Evolutionary conservation across 2,888 invertebrate genomes (phyloP).

Genomic region (Cataglyphis albicans): DNA sequence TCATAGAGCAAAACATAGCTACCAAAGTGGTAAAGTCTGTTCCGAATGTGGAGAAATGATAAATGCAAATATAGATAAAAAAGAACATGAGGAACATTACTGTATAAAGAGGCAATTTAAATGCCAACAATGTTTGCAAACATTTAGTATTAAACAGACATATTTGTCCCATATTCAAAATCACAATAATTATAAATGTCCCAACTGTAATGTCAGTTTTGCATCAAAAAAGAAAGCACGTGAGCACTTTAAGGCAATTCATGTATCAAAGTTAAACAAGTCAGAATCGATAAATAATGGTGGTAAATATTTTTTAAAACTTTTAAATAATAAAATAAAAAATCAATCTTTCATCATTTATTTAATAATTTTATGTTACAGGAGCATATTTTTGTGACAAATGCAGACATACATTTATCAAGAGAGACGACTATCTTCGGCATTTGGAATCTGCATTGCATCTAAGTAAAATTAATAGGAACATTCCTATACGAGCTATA

Average conservation of each 20-base stretch:
- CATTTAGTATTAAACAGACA: slow-evolving; percentile 81
- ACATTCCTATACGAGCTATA: slow-evolving; percentile 73
- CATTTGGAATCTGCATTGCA: slow-evolving; percentile 76
- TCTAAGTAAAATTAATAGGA: slow-evolving; percentile 74
- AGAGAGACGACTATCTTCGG: slow-evolving; percentile 76
- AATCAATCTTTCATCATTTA: neutral
- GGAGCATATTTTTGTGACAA: slow-evolving; percentile 76
- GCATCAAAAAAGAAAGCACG: slow-evolving; percentile 80
- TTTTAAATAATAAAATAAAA: neutral
- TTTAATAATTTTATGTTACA: slow-evolving; percentile 54
- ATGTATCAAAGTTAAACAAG: slow-evolving; percentile 66
- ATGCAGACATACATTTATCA: slow-evolving; percentile 77
- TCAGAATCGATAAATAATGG: slow-evolving; percentile 60
- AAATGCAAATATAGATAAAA: slow-evolving; percentile 74
- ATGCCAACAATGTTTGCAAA: slow-evolving; percentile 81
- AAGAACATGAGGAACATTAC: slow-evolving; percentile 78
- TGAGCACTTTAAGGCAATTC: slow-evolving; percentile 74
- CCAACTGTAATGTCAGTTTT: slow-evolving; percentile 81
- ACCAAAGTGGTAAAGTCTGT: slow-evolving; percentile 81
- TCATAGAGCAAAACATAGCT: slow-evolving; percentile 81
- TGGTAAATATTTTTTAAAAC: slow-evolving; percentile 61
- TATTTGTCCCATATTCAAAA: slow-evolving; percentile 82
- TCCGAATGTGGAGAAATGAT: slow-evolving; percentile 81
- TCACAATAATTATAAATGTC: slow-evolving; percentile 83
- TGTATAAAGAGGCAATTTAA: slow-evolving; percentile 79